Conservation (phyloP, 2,113 vertebrate genomes). For the Clupea harengus region DNA sequence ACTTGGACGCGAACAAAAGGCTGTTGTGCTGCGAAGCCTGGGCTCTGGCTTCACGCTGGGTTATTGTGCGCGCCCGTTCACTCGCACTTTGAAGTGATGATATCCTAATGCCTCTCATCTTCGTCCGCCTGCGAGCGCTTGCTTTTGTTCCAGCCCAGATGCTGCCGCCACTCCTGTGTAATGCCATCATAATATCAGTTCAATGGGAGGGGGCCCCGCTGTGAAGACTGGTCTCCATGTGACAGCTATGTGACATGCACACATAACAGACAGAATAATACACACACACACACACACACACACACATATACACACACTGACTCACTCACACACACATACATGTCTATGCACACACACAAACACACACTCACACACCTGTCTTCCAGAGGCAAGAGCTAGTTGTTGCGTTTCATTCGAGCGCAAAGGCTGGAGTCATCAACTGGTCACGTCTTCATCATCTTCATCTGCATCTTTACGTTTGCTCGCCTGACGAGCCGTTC, state of each 20-base stretch:
- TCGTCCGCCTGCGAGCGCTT: conserved; percentile 2
- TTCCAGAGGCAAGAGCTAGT: background rate
- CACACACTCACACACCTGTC: background rate
- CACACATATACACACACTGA: background rate
- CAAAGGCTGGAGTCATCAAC: background rate
- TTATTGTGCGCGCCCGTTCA: conserved; percentile 20
- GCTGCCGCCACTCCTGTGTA: background rate
- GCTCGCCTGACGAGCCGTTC: background rate
- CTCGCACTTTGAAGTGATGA: conserved; percentile 53
- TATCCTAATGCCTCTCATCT: conserved; percentile 49
- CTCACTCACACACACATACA: background rate
- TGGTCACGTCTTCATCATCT: conserved; percentile 15
- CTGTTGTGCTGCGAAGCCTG: background rate
- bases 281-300: background rate
- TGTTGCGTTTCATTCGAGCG: background rate
- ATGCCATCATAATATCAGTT: conserved; percentile 13
- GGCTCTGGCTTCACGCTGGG: conserved; percentile 10
- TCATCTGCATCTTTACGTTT: background rate
- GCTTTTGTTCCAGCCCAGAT: conserved; percentile 6
- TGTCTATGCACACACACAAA: background rate
- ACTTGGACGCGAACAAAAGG: conserved; percentile 14
- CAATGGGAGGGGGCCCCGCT: background rate
- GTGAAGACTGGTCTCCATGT: background rate
- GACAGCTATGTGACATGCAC: background rate
- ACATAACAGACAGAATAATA: background rate